Evolutionary conservation across 2,113 vertebrate species (phyloP).

Genomic region (Rhinoptilus africanus): DNA sequence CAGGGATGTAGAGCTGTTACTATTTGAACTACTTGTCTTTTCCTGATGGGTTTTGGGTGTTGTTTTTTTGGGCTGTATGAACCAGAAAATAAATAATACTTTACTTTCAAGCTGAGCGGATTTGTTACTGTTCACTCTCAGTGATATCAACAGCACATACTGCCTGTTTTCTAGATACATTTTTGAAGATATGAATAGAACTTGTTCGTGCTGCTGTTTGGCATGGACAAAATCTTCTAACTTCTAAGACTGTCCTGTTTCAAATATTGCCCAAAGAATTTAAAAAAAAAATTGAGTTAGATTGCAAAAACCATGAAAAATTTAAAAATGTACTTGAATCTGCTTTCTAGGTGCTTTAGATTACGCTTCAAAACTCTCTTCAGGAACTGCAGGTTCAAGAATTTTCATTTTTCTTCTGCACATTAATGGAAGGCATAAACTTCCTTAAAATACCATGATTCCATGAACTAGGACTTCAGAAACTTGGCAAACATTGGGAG

Average conservation of each 20-base stretch:
- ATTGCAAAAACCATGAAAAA: background rate
- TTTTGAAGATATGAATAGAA: background rate
- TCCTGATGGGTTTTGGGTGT: background rate
- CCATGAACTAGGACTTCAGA: background rate
- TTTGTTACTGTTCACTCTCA: background rate
- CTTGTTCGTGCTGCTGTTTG: background rate
- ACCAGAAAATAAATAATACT: background rate
- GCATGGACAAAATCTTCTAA: background rate
- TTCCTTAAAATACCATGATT: background rate
- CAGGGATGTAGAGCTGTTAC: background rate
- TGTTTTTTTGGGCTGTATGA: background rate
- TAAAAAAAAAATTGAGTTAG: rapidly evolving
- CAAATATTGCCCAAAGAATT: background rate
- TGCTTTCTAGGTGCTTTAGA: background rate
- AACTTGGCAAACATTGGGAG: background rate
- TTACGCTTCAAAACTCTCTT: background rate
- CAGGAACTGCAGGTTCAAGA: background rate
- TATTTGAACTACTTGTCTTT: background rate
- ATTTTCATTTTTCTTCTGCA: background rate
- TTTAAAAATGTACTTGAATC: rapidly evolving
- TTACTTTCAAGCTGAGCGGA: background rate
- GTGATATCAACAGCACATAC: background rate
- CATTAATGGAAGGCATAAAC: background rate
- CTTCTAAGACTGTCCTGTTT: background rate
- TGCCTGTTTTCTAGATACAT: background rate